Conservation (phyloP, 1,140 invertebrate genomes). For the Leptinotarsa texana region DNA sequence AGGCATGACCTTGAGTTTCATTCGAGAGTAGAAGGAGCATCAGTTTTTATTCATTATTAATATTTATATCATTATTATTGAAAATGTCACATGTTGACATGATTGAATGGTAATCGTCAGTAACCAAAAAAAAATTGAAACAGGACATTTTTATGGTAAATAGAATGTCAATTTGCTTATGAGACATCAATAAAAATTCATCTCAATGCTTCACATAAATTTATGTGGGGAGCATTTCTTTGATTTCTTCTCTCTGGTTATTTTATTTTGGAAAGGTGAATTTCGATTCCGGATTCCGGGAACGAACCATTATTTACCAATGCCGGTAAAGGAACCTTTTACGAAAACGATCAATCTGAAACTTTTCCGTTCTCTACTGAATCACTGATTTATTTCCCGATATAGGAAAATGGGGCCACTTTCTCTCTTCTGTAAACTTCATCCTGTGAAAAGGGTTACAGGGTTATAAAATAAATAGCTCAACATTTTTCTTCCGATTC, state of each 20-base stretch:
- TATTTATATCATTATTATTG: too few species aligned
- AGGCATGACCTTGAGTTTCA: too few species aligned
- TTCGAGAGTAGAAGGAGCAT: too few species aligned
- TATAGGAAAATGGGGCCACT: conserved; percentile 29
- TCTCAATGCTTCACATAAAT: too few species aligned
- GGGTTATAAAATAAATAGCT: conserved; percentile 2
- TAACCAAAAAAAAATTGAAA: too few species aligned
- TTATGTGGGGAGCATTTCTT: not conserved
- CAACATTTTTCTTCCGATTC: not conserved
- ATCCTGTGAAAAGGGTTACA: conserved; percentile 9
- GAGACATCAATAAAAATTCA: too few species aligned
- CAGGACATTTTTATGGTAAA: too few species aligned
- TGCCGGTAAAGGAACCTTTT: conserved; percentile 35
- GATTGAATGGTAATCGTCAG: too few species aligned
- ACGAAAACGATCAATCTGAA: conserved; percentile 38
- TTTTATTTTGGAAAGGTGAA: conserved; percentile 26
- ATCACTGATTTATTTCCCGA: conserved; percentile 36
- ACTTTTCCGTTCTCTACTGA: conserved; percentile 33
- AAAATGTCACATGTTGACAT: too few species aligned
- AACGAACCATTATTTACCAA: conserved; percentile 36
- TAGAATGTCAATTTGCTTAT: too few species aligned
- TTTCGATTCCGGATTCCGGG: conserved; percentile 30
- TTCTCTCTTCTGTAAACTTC: not conserved
- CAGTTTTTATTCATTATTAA: too few species aligned
- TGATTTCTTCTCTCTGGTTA: conserved; percentile 17